These are phyloP conservation scores for Cremastinae sp. DNA, from an alignment of 2,888 invertebrate genomes.

Conservation along the genomic window DNA sequence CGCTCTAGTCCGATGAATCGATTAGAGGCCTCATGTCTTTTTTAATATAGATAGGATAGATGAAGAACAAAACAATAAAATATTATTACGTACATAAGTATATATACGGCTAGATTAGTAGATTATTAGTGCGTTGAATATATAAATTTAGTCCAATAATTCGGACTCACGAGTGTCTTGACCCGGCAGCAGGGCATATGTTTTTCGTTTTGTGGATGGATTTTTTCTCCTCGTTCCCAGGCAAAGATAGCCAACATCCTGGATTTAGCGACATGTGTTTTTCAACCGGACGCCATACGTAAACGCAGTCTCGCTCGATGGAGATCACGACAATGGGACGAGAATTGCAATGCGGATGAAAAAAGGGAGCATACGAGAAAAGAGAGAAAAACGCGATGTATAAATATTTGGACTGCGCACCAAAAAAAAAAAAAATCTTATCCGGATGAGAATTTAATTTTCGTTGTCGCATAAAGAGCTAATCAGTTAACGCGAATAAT, in stretches of 20 bases:
- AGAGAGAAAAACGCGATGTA: constrained; percentile 16
- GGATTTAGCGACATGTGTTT: constrained; percentile 54
- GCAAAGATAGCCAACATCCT: constrained; percentile 47
- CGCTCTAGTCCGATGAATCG: too few species aligned
- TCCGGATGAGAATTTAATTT: too few species aligned
- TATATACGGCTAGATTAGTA: not conserved
- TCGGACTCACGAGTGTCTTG: constrained; percentile 32
- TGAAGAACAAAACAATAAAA: too few species aligned
- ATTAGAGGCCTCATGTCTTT: too few species aligned
- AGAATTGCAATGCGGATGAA: not conserved
- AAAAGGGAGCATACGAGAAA: constrained; percentile 1
- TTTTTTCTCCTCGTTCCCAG: constrained; percentile 52
- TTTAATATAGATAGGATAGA: too few species aligned
- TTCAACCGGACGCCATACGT: constrained; percentile 1
- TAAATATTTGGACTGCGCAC: not conserved
- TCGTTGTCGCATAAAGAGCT: too few species aligned
- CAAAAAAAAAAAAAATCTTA: too few species aligned
- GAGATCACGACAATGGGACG: constrained; percentile 23
- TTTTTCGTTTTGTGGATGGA: constrained; percentile 28
- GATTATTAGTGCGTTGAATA: constrained; percentile 24
- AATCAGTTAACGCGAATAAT: too few species aligned
- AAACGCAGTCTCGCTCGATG: constrained; percentile 23
- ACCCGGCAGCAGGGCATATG: constrained; percentile 47
- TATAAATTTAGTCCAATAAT: constrained; percentile 27
- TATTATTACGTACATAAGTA: too few species aligned